phyloP scores from a whole-genome alignment of 2,888 invertebrate genomes.

The Parapristionchus giblindavisi region DNA sequence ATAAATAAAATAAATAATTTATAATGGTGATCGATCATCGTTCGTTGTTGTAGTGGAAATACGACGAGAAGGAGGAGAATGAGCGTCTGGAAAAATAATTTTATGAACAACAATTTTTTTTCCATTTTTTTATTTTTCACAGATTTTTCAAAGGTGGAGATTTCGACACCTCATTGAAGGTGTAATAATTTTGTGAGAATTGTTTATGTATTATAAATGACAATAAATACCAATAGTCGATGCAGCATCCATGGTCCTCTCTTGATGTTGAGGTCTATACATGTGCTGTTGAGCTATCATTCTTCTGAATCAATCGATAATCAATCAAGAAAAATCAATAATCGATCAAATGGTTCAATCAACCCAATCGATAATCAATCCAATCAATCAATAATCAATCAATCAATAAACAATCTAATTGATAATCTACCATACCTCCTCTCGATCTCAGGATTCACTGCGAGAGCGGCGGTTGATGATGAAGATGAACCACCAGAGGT shows the following conservation, averaged over 20 bases:
- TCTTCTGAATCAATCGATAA: conserved; percentile 43
- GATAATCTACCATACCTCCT: background rate
- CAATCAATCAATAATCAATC: background rate
- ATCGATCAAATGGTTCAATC: background rate
- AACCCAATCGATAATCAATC: background rate
- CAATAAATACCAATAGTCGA: conserved; percentile 15
- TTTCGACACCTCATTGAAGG: background rate
- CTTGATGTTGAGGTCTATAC: conserved; percentile 49
- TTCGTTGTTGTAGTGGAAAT: conserved; percentile 32
- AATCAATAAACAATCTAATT: background rate
- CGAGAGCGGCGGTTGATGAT: conserved; percentile 10
- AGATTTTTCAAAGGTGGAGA: background rate
- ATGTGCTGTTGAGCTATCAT: conserved; percentile 66
- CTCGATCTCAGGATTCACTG: conserved; percentile 30
- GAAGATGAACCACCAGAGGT: conserved; percentile 1
- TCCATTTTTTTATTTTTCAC: background rate
- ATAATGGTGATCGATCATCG: conserved; percentile 24
- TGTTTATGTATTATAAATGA: background rate
- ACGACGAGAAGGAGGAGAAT: conserved; percentile 31
- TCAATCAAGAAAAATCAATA: background rate
- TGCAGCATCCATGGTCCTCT: background rate
- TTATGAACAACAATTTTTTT: background rate
- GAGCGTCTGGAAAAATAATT: conserved; percentile 12
- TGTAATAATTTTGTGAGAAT: no score
- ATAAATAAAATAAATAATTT: background rate